These are phyloP conservation scores for Mormyrus proboscirostris DNA, from an alignment of 2,797 vertebrate species.

Conservation along the genomic window DNA sequence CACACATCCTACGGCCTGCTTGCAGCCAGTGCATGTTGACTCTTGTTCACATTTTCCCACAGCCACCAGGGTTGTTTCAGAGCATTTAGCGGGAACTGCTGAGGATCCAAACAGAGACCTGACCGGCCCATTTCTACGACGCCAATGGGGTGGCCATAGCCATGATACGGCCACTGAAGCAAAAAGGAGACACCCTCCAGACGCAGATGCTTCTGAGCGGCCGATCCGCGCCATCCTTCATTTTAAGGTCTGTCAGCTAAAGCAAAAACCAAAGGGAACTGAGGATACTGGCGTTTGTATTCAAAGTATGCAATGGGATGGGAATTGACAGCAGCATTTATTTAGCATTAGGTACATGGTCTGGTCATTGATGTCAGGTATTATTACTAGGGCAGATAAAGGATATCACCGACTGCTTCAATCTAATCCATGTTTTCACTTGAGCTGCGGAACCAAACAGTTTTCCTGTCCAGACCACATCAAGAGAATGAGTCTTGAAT, in stretches of 20 bases:
- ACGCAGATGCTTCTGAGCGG: not conserved
- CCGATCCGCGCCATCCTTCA: not conserved
- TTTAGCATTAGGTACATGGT: not conserved
- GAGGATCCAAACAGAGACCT: not conserved
- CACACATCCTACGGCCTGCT: not conserved
- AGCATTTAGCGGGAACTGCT: not conserved
- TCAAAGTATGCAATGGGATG: not conserved
- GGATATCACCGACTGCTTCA: not conserved
- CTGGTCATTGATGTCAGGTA: not conserved
- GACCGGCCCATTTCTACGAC: not conserved
- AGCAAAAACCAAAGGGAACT: not conserved
- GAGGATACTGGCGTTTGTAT: not conserved
- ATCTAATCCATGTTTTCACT: conserved; percentile 7
- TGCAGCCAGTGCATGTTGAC: not conserved
- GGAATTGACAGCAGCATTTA: not conserved
- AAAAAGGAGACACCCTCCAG: not conserved
- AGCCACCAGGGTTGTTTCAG: not conserved
- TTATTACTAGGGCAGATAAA: not conserved
- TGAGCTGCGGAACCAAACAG: not conserved
- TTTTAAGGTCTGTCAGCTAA: not conserved
- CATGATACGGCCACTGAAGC: not conserved
- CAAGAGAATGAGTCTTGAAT: not conserved
- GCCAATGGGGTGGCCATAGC: not conserved
- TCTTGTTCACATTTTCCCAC: not conserved
- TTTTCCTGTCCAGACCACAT: conserved; percentile 2